Base-by-base conservation (phyloP, 2,888 invertebrate genomes). In the Parapristionchus giblindavisi region DNA sequence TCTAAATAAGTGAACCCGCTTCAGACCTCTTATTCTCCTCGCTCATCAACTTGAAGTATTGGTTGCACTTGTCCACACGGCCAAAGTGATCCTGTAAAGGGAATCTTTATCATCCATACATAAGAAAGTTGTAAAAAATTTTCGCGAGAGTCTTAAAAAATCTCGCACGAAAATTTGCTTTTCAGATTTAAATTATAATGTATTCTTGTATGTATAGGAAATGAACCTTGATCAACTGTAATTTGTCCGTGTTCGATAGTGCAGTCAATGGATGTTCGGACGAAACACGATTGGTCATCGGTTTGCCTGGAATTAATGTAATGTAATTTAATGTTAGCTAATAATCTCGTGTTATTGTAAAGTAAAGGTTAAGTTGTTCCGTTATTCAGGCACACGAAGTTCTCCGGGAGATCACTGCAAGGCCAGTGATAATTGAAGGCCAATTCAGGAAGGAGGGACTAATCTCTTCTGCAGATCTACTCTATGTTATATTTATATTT, bases 11-110 rank as follows among this genome's bases (percentile, higher is more conserved):
- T n/a, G n/a, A n/a, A n/a, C n/a, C n/a, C n/a, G n/a, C n/a, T n/a
- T n/a, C n/a, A n/a, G n/a, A 73, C 73, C 60, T 51, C 21, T 56
- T 77, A 63, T 83, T 81, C 71, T 82, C 82, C 21, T 80, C 80
- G 70, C 79, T 81, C 79, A 81, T 80, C 68, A 81, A 21, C 54
- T 84, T 82, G 75, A 82, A 81, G 75, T 84, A 84, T 5, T 78
- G 77, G 61, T 83, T 82, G 71, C 83, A 82, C 54, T 80, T 78
- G 40, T 82, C 80, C 11, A 80, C 80, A 34, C 74, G 74, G 3
- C 71, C 75, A 32, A 80, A 80, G 60, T 80, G 76, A 14, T 78
- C 75, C 48, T 79, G 68, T 21, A 79, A 73, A 32, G 6, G 14
- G 40, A 2, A 29, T 14, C 0, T 43, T 43, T 14, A n/a, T 56